These are phyloP conservation scores for Brachionus manjavacas DNA, from an alignment of 1,140 invertebrate genomes.

Conservation along the genomic window DNA sequence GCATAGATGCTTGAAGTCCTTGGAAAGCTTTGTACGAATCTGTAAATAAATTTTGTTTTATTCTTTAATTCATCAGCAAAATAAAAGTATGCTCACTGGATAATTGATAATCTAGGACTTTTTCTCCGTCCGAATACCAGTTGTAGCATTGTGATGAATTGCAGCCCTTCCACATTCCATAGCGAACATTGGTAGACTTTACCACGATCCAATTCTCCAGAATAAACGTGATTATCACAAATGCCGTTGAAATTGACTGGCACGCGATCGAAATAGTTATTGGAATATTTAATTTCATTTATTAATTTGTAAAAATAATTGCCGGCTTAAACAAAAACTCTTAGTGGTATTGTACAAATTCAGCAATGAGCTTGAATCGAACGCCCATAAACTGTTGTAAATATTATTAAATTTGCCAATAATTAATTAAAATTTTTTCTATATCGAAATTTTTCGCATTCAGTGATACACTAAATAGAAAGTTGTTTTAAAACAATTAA, in stretches of 20 bases:
- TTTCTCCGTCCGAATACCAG: conserved; percentile 3
- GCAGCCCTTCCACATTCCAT: conserved; percentile 23
- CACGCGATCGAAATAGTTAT: conserved; percentile 12
- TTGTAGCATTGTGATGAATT: neutral
- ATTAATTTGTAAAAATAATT: neutral
- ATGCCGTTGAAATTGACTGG: neutral
- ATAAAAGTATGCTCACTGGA: neutral
- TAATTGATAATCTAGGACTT: neutral
- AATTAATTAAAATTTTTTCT: neutral
- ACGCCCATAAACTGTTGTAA: neutral
- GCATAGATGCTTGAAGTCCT: conserved; percentile 13
- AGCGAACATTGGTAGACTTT: neutral
- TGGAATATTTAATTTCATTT: conserved; percentile 34
- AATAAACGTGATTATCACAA: conserved; percentile 34
- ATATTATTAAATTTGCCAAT: neutral
- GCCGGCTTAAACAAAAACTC: neutral
- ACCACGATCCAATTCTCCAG: conserved; percentile 25
- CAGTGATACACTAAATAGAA: conserved; percentile 6
- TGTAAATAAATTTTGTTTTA: neutral
- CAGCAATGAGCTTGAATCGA: neutral
- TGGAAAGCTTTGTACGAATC: conserved; percentile 30
- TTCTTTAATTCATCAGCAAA: neutral
- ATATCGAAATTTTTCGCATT: neutral
- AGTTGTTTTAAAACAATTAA: neutral
- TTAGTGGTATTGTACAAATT: neutral